phyloP scores from a whole-genome alignment of 2,797 vertebrate genomes.

The Chiloscyllium punctatum region DNA sequence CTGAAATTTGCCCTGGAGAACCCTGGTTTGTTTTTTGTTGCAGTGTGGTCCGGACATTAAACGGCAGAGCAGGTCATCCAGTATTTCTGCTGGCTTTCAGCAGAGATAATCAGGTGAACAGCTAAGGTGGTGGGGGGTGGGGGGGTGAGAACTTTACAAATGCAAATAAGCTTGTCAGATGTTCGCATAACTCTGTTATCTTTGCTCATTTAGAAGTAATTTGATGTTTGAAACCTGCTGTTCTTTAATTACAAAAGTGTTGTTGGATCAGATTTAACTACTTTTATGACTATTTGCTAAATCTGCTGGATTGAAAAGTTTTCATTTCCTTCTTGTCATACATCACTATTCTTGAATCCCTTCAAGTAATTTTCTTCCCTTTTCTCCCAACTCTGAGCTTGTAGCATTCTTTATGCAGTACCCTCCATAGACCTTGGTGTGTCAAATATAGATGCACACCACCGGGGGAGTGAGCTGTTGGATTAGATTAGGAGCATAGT shows the following conservation, averaged over 20 bases:
- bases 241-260: not conserved
- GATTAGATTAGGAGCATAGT: not conserved
- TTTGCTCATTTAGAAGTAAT: not conserved
- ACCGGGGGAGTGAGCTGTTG: not conserved
- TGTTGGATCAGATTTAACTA: not conserved
- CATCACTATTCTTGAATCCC: not conserved
- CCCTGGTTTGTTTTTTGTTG: conserved; percentile 31
- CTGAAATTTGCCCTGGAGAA: conserved; percentile 18
- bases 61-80: not conserved
- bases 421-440: not conserved
- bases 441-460: not conserved
- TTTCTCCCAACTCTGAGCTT: not conserved
- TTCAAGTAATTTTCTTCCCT: not conserved
- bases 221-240: not conserved
- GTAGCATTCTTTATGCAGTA: not conserved
- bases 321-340: not conserved
- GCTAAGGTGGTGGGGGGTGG: not conserved
- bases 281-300: not conserved
- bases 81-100: not conserved
- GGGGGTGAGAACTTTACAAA: not conserved
- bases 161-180: not conserved
- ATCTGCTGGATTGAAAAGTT: not conserved
- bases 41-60: conserved; percentile 34
- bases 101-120: conserved; percentile 15
- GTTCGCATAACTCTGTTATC: not conserved